Evolutionary conservation across 2,113 vertebrate genomes (phyloP), one percentile per base, ranked within the genome.

Genomic region (Salvelinus alpinus): DNA sequence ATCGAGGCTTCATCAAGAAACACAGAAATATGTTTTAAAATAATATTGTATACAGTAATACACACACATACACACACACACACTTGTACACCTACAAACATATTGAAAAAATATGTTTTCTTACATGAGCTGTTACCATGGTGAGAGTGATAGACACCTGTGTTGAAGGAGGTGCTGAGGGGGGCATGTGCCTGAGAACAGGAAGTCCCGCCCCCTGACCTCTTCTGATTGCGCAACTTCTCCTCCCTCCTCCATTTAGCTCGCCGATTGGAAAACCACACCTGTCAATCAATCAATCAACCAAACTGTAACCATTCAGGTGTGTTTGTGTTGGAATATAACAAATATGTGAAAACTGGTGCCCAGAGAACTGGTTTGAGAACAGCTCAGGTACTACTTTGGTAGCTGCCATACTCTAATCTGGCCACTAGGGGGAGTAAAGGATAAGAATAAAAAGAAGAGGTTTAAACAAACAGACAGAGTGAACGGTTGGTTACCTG

Each of bases 181-280:
- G 89, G 87, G 44, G 86, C 83, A 66, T 91, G 86, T 59, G 88
- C 85, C 72, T 80, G 84, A 64, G 81, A 77, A 71, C 86, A 89
- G 59, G 89, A 86, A 16, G 84, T 78, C 16, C 81, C 84, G 16
- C 85, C 83, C 18, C 85, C 90, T 74, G 91, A 83, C 64, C 88
- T 80, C 71, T 87, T 85, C 78, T 94, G 92, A 78, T 90, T 94
- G 9, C 90, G 91, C 48, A 94, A 81, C 78, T 94, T 94, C 72
- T 94, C 91, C 84, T 95, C 93, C 71, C 93, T 84, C 64, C 93
- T 90, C 94, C 94, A 94, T 59, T 94, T 94, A 31, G 94, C 94
- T 84, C 94, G 92, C 79, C 94, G 86, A 80, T 95, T 95, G 24
- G 94, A 94, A 88, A 95, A 95, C 94, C 94, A 95, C 72, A 94